Conservation (phyloP, 2,888 invertebrate species). For the Panzeria rudis region DNA sequence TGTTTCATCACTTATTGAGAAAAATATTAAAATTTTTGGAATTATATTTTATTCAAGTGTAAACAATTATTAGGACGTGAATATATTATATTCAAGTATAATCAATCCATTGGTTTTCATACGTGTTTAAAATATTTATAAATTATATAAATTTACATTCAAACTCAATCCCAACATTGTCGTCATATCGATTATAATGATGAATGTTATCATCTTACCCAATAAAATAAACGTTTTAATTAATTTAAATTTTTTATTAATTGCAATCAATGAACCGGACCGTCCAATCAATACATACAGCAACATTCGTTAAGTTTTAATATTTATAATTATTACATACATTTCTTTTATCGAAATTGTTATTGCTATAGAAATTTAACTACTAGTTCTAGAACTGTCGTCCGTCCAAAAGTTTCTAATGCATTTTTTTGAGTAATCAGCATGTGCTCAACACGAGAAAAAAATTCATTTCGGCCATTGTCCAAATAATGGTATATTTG, state of each 20-base stretch:
- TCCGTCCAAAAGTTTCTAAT: no score
- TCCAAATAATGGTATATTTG: no score
- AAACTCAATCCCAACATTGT: not conserved
- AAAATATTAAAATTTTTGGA: not conserved
- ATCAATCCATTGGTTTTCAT: not conserved
- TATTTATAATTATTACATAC: no score
- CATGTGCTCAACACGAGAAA: no score
- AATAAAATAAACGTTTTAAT: conserved; percentile 19
- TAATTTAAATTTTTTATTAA: not conserved
- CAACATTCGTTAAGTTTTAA: not conserved
- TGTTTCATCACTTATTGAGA: no score
- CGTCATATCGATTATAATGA: conserved; percentile 3
- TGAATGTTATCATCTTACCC: conserved; percentile 5
- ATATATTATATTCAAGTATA: not conserved
- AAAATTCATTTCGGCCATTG: no score
- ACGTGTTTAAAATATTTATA: conserved; percentile 42
- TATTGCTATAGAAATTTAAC: no score
- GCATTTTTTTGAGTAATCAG: no score
- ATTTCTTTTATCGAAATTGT: no score
- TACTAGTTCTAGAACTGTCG: no score
- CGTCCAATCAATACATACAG: not conserved
- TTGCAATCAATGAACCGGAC: not conserved
- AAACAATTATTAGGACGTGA: conserved; percentile 6
- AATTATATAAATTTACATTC: not conserved
- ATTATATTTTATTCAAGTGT: conserved; percentile 5